Conservation (phyloP, 1,140 invertebrate genomes). For the Cecropterus lyciades region DNA sequence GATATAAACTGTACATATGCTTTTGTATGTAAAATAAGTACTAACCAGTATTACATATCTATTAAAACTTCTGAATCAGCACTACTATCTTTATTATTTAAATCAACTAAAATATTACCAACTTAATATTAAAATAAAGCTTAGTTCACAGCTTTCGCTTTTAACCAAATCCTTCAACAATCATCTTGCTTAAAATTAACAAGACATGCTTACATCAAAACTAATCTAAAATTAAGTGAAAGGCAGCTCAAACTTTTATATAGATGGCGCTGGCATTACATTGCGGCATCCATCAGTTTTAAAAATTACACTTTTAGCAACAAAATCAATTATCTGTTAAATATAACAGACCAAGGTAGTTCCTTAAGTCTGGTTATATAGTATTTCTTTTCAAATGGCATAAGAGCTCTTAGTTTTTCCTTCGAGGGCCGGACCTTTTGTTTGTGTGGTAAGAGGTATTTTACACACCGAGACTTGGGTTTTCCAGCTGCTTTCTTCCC, state of each 20-base stretch:
- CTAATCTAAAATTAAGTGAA: background rate
- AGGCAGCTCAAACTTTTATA: background rate
- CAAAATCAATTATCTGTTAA: conserved; percentile 52
- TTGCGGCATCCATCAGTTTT: too few species aligned
- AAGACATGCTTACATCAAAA: conserved; percentile 36
- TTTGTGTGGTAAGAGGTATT: conserved; percentile 40
- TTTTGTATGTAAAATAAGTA: conserved; percentile 1
- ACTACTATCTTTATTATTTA: conserved; percentile 9
- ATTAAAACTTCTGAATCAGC: conserved; percentile 2
- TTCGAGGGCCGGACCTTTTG: conserved; percentile 41
- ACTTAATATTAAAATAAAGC: conserved; percentile 29
- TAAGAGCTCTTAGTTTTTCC: conserved; percentile 39
- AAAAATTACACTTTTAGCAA: too few species aligned
- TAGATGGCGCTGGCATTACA: too few species aligned
- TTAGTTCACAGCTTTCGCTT: conserved; percentile 33
- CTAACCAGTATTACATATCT: background rate
- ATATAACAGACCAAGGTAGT: conserved; percentile 76
- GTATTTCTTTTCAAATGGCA: conserved; percentile 58
- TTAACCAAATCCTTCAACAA: conserved; percentile 12
- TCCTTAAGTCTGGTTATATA: conserved; percentile 61
- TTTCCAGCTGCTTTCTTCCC: conserved; percentile 36
- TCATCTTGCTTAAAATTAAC: conserved; percentile 38
- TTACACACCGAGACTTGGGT: conserved; percentile 41
- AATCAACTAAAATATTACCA: conserved; percentile 8
- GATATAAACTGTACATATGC: background rate